Evolutionary conservation across 2,113 vertebrate genomes (phyloP), one percentile per base, ranked within the genome.

Genomic region (Muntiacus reevesi): DNA sequence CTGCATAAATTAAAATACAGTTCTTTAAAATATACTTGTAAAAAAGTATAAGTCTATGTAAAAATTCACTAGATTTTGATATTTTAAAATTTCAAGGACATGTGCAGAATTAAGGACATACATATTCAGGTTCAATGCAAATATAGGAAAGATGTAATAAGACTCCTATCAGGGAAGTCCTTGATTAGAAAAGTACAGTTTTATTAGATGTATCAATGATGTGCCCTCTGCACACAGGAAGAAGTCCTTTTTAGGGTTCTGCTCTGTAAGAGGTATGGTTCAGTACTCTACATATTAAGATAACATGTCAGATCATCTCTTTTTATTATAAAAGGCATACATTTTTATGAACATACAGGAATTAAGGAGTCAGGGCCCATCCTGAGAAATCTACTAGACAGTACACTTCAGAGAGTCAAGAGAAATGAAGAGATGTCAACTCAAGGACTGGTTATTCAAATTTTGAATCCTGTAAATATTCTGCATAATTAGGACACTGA

Each of bases 11-110:
- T 85, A 92, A 89, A 64, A 87, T 74, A 92, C 33, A 21, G 7
- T 5, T 43, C 55, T 88, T 92, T 59, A 81, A 86, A 87, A 92
- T 64, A 47, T 47, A 62, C 30, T 90, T 89, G 62, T 71, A 87
- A 81, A 16, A 76, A 17, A 87, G 6, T 71, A 81, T 50, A 67
- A 91, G 11, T 43, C 21, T 81, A 28, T 89, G 13, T 54, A 93
- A 95, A 52, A 91, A 67, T 84, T 79, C 36, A 87, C 55, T 55
- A 54, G n/a, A 40, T 94, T 79, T 94, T 91, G 88, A 91, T 50
- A 67, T 76, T 94, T 96, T 57, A 50, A 67, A 54, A 55, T 81
- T 92, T 87, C 59, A 55, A 87, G 8, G 50, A 79, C 67, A 83
- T 60, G 16, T 15, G 19, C n/a, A 88, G 76, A 94, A 95, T 87